These are phyloP conservation scores for Gymnoscopelus braueri DNA, from an alignment of 2,797 vertebrate species.

Conservation along the genomic window DNA sequence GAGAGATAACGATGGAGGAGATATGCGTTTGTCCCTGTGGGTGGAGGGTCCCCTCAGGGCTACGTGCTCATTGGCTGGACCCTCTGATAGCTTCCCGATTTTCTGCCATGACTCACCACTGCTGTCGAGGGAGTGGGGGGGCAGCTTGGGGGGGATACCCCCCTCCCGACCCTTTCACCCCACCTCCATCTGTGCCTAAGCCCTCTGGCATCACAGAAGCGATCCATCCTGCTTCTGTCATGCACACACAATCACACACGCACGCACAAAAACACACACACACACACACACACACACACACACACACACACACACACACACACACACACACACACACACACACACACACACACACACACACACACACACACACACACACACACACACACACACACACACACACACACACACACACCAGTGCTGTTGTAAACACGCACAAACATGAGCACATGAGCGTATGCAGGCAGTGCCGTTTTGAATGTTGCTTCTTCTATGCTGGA, in stretches of 20 bases:
- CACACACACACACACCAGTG: constrained; percentile 11
- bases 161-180: constrained; percentile 50
- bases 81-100: constrained; percentile 21
- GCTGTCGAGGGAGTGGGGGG: constrained; percentile 7
- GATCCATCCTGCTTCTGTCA: constrained; percentile 31
- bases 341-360: constrained; percentile 22
- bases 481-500: not conserved
- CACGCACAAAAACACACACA: constrained; percentile 2
- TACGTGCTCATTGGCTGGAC: constrained; percentile 17
- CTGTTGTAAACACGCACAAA: not conserved
- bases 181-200: constrained; percentile 26
- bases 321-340: constrained; percentile 18
- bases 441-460: not conserved
- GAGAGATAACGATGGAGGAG: constrained; percentile 46
- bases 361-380: constrained; percentile 14
- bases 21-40: constrained; percentile 56
- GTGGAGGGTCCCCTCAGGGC: constrained; percentile 13
- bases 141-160: constrained; percentile 14
- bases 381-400: constrained; percentile 22
- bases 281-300: not conserved
- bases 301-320: constrained; percentile 20
- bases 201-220: constrained; percentile 33
- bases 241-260: constrained; percentile 23
- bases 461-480: not conserved
- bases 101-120: constrained; percentile 35